Evolutionary conservation across 2,888 invertebrate species (phyloP).

Genomic region (Monoplex corrugatus): DNA sequence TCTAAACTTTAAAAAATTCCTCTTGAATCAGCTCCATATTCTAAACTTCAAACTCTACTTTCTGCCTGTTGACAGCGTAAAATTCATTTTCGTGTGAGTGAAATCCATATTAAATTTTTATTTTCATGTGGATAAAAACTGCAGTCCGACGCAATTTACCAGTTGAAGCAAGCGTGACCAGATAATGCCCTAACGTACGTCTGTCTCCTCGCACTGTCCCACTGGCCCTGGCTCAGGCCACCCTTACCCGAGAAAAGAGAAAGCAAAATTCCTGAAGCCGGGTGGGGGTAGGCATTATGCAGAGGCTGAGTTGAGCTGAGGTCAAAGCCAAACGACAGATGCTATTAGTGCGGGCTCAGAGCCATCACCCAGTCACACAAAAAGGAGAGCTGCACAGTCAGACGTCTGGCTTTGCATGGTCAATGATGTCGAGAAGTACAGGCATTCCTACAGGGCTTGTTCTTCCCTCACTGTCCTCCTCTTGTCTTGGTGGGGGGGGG

Average conservation of each 20-base stretch:
- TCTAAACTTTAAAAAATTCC: too few relatives aligned
- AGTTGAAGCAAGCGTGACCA: too few relatives aligned
- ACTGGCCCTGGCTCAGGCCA: background rate
- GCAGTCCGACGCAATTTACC: too few relatives aligned
- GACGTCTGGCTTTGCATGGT: background rate
- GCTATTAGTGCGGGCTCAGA: background rate
- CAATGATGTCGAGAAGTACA: background rate
- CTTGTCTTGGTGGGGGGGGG: background rate
- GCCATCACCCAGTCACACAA: background rate
- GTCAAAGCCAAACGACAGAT: background rate
- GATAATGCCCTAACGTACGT: too few relatives aligned
- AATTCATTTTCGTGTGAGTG: too few relatives aligned
- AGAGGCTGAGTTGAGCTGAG: slow-evolving; percentile 3
- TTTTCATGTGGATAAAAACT: too few relatives aligned
- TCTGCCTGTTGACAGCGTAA: too few relatives aligned
- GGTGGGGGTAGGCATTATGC: background rate
- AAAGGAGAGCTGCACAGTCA: too few relatives aligned
- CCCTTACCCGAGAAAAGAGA: background rate
- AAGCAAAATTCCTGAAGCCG: background rate
- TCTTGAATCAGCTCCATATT: too few relatives aligned
- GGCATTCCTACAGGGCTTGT: background rate
- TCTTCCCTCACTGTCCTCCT: background rate
- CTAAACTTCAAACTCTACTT: too few relatives aligned
- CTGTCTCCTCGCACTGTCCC: too few relatives aligned
- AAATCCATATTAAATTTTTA: too few relatives aligned